phyloP scores from a whole-genome alignment of 2,797 vertebrate genomes.

The Pelodytes ibericus region DNA sequence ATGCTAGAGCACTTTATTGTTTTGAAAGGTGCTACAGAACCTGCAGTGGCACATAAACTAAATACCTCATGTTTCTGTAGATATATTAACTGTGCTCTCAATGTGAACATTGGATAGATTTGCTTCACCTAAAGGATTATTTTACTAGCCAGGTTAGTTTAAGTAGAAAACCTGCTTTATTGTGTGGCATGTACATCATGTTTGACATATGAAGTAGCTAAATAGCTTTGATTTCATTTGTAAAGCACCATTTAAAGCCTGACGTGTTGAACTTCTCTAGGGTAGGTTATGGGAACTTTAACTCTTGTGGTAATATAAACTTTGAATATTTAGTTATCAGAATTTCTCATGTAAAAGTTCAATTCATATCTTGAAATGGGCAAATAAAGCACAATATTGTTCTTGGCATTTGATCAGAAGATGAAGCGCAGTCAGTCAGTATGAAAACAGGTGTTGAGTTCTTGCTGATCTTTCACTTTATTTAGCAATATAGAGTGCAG shows the following conservation, averaged over 20 bases:
- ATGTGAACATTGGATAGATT: too few relatives aligned
- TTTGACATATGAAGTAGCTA: conserved; percentile 25
- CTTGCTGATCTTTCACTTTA: conserved; percentile 44
- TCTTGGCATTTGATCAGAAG: conserved; percentile 50
- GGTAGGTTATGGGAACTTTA: conserved; percentile 50
- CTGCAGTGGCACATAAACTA: too few relatives aligned
- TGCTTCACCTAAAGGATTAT: too few relatives aligned
- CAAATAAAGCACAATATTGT: conserved; percentile 45
- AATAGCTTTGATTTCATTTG: conserved; percentile 31
- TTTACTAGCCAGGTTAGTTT: background rate
- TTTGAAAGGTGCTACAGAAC: too few relatives aligned
- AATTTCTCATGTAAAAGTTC: conserved; percentile 45
- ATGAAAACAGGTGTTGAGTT: conserved; percentile 45
- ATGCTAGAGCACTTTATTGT: too few relatives aligned
- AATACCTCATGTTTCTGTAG: too few relatives aligned
- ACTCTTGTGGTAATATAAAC: conserved; percentile 41
- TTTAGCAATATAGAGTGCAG: conserved; percentile 14
- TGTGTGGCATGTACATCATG: background rate
- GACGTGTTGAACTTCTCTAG: conserved; percentile 40
- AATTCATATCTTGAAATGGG: conserved; percentile 38
- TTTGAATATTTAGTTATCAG: conserved; percentile 43
- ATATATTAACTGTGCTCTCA: too few relatives aligned
- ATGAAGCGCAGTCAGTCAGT: conserved; percentile 13
- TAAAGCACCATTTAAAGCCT: conserved; percentile 30
- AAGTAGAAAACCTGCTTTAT: background rate